Evolutionary conservation across 23 tunicate species (phyloP).

Genomic region (Halocynthia aurantium): DNA sequence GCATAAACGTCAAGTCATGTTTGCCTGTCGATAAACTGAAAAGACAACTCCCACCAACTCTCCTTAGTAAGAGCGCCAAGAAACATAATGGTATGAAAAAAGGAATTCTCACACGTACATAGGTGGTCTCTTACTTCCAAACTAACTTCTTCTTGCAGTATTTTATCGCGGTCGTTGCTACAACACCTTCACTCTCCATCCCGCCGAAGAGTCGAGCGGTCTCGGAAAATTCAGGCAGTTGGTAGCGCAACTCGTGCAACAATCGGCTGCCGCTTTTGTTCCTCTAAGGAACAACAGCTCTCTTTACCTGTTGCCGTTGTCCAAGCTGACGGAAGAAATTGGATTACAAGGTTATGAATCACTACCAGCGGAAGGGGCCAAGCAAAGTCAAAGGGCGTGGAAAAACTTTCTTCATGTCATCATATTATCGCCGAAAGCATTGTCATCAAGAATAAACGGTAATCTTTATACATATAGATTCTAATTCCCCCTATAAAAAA

Average conservation of each 20-base stretch:
- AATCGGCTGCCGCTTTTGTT: slow-evolving; percentile 40
- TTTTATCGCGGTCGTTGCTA: slow-evolving; percentile 67
- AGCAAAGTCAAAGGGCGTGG: slow-evolving; percentile 22
- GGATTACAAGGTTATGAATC: slow-evolving; percentile 22
- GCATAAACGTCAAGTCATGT: slow-evolving; percentile 48
- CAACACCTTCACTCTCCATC: slow-evolving; percentile 70
- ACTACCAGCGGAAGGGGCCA: not conserved
- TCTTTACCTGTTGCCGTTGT: slow-evolving; percentile 50
- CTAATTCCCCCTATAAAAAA: too few species aligned
- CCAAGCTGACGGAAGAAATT: slow-evolving; percentile 56
- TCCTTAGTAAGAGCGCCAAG: slow-evolving; percentile 56
- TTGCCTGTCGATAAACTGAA: slow-evolving; percentile 45
- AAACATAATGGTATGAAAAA: slow-evolving; percentile 59
- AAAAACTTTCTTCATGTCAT: slow-evolving; percentile 59
- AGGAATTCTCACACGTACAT: not conserved
- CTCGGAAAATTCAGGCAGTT: slow-evolving; percentile 81
- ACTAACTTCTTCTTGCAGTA: slow-evolving; percentile 23
- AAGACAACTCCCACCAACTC: slow-evolving; percentile 54
- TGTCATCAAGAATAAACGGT: slow-evolving; percentile 60
- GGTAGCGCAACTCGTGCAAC: slow-evolving; percentile 64
- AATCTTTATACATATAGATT: not conserved
- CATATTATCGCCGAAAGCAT: slow-evolving; percentile 65
- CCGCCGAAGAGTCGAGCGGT: slow-evolving; percentile 49
- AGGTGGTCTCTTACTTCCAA: not conserved
- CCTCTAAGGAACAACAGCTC: slow-evolving; percentile 49